Conservation (phyloP, 2,113 vertebrate genomes). For the Cairina moschata region DNA sequence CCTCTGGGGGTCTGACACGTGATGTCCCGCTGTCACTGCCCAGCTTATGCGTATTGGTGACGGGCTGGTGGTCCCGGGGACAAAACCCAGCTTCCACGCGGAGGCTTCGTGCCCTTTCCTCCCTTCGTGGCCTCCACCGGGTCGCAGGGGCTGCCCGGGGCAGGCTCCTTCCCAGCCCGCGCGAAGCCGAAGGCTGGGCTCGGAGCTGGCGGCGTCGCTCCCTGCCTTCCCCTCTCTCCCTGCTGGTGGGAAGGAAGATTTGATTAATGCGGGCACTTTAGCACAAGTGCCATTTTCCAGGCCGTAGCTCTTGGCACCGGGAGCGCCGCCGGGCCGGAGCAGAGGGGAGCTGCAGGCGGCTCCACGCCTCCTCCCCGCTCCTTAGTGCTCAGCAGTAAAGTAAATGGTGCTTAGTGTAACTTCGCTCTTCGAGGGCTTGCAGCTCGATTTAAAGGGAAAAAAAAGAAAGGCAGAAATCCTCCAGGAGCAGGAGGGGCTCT, state of each 20-base stretch:
- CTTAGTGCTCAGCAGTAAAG: constrained; percentile 64
- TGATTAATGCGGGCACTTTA: constrained; percentile 58
- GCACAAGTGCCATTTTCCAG: constrained; percentile 49
- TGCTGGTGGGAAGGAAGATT: constrained; percentile 40
- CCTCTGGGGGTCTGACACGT: rapidly evolving
- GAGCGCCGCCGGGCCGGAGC: background rate
- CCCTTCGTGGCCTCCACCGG: rapidly evolving
- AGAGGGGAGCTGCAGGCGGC: constrained; percentile 4
- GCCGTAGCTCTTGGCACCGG: constrained; percentile 16
- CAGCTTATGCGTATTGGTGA: background rate
- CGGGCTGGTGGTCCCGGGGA: background rate
- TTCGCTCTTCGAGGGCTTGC: constrained; percentile 49
- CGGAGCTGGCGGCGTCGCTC: background rate
- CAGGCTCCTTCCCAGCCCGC: rapidly evolving
- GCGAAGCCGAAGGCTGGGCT: background rate
- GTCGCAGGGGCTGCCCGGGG: rapidly evolving
- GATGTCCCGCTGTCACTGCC: background rate
- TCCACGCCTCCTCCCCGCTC: constrained; percentile 1
- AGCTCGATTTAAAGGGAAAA: constrained; percentile 62
- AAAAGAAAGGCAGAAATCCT: background rate
- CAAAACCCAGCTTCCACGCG: background rate
- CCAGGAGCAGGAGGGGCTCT: constrained; percentile 40
- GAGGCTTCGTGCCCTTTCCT: background rate
- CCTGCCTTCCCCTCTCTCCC: background rate
- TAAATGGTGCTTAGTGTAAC: constrained; percentile 71